Evolutionary conservation across 2,888 invertebrate genomes (phyloP), one percentile per base, ranked within the genome.

Genomic region (Andricus curvator): DNA sequence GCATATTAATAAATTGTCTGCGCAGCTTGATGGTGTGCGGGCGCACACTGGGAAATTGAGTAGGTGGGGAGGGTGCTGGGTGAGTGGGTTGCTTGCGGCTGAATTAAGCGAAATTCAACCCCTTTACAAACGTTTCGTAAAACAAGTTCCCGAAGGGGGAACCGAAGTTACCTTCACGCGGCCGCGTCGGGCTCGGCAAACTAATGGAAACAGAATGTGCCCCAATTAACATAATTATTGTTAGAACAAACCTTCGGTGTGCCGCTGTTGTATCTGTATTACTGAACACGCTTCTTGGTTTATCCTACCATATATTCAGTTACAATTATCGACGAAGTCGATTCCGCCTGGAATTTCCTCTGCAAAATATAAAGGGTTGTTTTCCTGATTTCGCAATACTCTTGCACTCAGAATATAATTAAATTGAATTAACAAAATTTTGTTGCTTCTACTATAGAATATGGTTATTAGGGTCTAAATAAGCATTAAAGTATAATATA

Each of bases 171-270:
- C 78, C 78, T 78, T 79, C 67, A 77, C 70, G 77, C 77, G 25
- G 74, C 20, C 68, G 25, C 17, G 25, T 79, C 67, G 44, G 25
- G 17, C 78, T 77, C 70, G 78, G 51, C 67, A 74, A 77, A 85
- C 81, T 82, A 83, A 84, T 82, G 84, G 80, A 82, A 84, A 82
- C 83, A 83, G 82, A 85, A 84, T 82, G 82, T 79, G 64, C 70
- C 60, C 78, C 85, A 86, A 88, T 87, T 85, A 87, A 85, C 86
- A 86, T 88, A 88, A 88, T 85, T 85, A 87, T 86, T 84, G 81
- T 84, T 84, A 82, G 84, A 84, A 86, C 81, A 85, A 88, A 85
- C 81, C 80, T 80, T 78, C 74, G 80, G 80, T 80, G 76, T 70
- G 66, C 68, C 48, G 51, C 56, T 17, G 29, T 74, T 74, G 74